Evolutionary conservation across 2,797 vertebrate genomes (phyloP).

Genomic region (Trachops cirrhosus): DNA sequence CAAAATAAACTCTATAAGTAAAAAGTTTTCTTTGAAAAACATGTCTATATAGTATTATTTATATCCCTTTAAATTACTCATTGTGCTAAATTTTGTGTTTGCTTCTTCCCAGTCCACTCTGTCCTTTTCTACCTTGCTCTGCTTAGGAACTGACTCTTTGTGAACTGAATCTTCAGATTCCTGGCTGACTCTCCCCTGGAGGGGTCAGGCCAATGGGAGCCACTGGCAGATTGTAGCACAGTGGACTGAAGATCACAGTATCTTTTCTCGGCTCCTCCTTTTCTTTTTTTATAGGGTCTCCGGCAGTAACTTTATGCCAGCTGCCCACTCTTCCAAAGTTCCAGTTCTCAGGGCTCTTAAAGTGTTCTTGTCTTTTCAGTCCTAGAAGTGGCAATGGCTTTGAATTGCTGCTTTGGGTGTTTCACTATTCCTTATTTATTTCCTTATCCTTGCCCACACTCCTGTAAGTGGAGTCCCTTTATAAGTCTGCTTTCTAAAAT

Average conservation of each 20-base stretch:
- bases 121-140: background rate
- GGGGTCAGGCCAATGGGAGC: rapidly evolving
- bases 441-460: background rate
- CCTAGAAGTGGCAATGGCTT: background rate
- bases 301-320: background rate
- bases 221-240: background rate
- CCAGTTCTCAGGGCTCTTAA: background rate
- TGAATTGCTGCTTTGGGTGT: background rate
- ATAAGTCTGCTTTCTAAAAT: background rate
- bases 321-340: background rate
- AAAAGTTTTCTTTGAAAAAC: background rate
- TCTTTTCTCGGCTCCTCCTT: background rate
- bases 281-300: background rate
- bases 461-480: background rate
- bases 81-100: background rate
- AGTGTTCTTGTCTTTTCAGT: background rate
- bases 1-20: background rate
- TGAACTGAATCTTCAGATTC: background rate
- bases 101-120: too few species aligned
- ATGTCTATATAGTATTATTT: background rate
- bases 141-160: rapidly evolving
- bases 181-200: background rate
- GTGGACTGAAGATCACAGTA: background rate
- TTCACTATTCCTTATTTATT: background rate
- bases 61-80: background rate